A percentile compares a stretch with the other conserved stretches of the same genome.
Evolutionary conservation across 2,888 invertebrate species (phyloP).

Genomic region (Melanostoma mellinum): DNA sequence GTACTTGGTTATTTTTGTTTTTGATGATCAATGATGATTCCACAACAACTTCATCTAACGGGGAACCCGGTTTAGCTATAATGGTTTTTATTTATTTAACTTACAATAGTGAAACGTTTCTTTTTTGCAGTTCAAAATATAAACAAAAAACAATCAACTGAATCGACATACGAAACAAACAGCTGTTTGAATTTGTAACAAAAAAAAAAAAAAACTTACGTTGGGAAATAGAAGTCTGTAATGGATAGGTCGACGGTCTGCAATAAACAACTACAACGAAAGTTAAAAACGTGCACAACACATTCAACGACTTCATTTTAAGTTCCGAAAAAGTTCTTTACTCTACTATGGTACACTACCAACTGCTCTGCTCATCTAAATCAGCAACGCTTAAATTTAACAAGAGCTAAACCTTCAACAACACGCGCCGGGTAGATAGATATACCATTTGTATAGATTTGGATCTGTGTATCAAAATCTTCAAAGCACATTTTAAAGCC

Average conservation of each 20-base stretch:
- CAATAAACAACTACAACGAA: conserved; percentile 5
- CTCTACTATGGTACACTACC: neutral
- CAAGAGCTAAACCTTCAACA: neutral
- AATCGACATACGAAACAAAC: neutral
- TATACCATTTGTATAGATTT: too few species aligned
- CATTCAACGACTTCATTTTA: conserved; percentile 16
- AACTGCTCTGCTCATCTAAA: conserved; percentile 13
- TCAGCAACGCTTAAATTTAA: neutral
- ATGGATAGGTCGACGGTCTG: neutral
- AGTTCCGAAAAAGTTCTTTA: neutral
- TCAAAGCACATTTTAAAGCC: neutral
- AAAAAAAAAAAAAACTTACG: conserved; percentile 3
- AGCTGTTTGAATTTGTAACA: neutral
- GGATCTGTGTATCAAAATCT: too few species aligned
- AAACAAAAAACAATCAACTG: neutral
- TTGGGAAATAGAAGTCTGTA: conserved; percentile 15
- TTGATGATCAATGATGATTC: conserved; percentile 82
- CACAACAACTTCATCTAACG: conserved; percentile 83
- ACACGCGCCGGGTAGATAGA: too few species aligned
- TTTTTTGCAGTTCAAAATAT: neutral
- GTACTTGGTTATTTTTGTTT: conserved; percentile 78
- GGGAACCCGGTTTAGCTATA: conserved; percentile 76
- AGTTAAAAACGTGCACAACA: conserved; percentile 17
- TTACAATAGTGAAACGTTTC: neutral
- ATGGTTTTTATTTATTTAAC: neutral